Percentiles rank a stretch among this genome's conserved stretches.
Conservation (phyloP, 2,797 vertebrate genomes). For the Argentina silus region DNA sequence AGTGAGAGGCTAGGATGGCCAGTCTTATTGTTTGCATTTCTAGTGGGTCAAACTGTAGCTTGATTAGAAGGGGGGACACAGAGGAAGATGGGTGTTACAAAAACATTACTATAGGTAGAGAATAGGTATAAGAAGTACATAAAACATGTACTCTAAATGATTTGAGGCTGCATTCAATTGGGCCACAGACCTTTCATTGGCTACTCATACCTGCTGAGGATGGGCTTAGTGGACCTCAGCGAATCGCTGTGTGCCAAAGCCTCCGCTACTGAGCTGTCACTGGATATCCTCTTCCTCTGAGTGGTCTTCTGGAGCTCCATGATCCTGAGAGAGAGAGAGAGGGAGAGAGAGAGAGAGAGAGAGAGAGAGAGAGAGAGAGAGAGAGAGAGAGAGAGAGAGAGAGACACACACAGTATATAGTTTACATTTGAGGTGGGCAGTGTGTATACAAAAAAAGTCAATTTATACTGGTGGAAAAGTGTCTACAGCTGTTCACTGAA, state of each 20-base stretch:
- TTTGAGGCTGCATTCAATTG: neutral
- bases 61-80: too few relatives aligned
- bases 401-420: neutral
- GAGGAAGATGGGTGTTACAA: too few relatives aligned
- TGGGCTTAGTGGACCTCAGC: constrained; percentile 52
- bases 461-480: too few relatives aligned
- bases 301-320: constrained; percentile 33
- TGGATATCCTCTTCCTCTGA: constrained; percentile 59
- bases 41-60: too few relatives aligned
- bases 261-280: constrained; percentile 63
- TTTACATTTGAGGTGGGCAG: neutral
- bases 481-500: neutral
- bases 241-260: constrained; percentile 57
- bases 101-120: too few relatives aligned
- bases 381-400: neutral
- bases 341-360: constrained; percentile 2
- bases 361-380: neutral
- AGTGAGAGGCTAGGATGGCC: neutral
- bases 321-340: constrained; percentile 1
- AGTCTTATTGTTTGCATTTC: neutral
- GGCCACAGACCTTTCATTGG: neutral
- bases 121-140: too few relatives aligned
- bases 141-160: neutral
- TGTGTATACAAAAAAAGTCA: neutral
- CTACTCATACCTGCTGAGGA: constrained; percentile 57